Percentiles rank a stretch among this genome's conserved stretches.
These are phyloP conservation scores for Prosopocoilus inquinatus DNA, from an alignment of 2,888 invertebrate species.

Conservation along the genomic window DNA sequence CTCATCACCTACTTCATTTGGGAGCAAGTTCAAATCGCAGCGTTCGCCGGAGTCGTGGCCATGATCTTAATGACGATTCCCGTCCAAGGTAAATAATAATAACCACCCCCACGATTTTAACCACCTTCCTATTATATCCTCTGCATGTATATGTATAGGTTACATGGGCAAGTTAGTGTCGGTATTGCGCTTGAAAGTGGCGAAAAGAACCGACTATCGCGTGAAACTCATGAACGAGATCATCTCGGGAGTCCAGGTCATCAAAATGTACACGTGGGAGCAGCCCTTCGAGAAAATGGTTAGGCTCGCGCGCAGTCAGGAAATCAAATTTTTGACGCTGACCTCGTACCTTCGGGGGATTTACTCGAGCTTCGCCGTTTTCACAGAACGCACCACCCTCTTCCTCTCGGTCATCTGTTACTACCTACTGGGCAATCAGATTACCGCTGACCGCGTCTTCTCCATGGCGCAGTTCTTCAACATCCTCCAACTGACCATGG, in stretches of 20 bases:
- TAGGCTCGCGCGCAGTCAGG: conserved; percentile 59
- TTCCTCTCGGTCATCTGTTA: conserved; percentile 78
- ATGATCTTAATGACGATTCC: conserved; percentile 56
- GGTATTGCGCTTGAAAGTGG: conserved; percentile 48
- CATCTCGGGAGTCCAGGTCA: conserved; percentile 69
- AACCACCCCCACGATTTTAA: too few relatives aligned
- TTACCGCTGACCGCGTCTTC: conserved; percentile 66
- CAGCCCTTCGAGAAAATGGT: conserved; percentile 66
- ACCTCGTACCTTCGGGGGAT: conserved; percentile 68
- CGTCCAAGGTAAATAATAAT: conserved; percentile 52
- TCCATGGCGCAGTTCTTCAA: conserved; percentile 77
- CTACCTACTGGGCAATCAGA: conserved; percentile 61
- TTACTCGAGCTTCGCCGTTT: conserved; percentile 66
- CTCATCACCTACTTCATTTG: conserved; percentile 62
- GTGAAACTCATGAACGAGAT: conserved; percentile 74
- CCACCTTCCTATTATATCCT: neutral
- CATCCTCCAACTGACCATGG: conserved; percentile 66
- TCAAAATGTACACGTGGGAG: conserved; percentile 81
- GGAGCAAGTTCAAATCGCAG: conserved; percentile 54
- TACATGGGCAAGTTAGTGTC: conserved; percentile 26
- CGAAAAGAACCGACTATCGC: conserved; percentile 60
- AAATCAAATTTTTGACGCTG: conserved; percentile 64
- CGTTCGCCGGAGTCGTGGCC: conserved; percentile 61
- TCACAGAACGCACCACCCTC: conserved; percentile 80
- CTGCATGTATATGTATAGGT: too few relatives aligned